Evolutionary conservation across 1,140 invertebrate species (phyloP).

Genomic region (Maconellicoccus hirsutus): DNA sequence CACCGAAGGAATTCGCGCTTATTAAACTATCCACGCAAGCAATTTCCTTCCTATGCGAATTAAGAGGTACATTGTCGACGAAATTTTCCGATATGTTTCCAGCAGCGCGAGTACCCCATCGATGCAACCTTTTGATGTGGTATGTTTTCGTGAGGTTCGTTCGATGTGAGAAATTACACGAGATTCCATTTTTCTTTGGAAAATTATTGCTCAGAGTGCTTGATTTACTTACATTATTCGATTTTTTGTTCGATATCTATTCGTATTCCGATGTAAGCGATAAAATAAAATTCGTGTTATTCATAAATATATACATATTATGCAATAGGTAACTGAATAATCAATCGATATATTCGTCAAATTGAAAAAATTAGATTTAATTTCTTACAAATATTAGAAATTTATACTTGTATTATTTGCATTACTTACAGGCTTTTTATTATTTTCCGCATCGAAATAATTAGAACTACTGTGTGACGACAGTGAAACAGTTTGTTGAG

Average conservation of each 20-base stretch:
- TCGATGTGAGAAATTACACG: background rate
- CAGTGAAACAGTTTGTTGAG: background rate
- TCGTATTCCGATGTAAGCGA: background rate
- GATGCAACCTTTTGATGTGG: background rate
- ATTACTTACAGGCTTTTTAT: conserved; percentile 2
- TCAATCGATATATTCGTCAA: too few species aligned
- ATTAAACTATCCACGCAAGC: too few species aligned
- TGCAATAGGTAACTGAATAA: too few species aligned
- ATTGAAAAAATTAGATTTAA: too few species aligned
- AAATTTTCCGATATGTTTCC: background rate
- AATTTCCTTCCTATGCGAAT: background rate
- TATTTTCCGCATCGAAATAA: background rate
- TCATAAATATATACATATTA: too few species aligned
- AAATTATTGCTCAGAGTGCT: background rate
- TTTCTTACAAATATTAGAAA: too few species aligned
- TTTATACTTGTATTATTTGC: too few species aligned
- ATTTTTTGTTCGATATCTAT: background rate
- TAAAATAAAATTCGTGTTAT: background rate
- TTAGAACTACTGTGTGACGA: background rate
- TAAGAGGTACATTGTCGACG: background rate
- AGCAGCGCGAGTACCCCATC: background rate
- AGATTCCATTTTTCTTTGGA: background rate
- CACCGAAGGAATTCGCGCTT: background rate
- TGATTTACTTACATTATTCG: background rate
- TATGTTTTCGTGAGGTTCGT: background rate